A percentile compares a stretch with the other conserved stretches of the same genome.
These are phyloP conservation scores for Galaxias olidus DNA, from an alignment of 2,797 vertebrate species.

Conservation along the genomic window DNA sequence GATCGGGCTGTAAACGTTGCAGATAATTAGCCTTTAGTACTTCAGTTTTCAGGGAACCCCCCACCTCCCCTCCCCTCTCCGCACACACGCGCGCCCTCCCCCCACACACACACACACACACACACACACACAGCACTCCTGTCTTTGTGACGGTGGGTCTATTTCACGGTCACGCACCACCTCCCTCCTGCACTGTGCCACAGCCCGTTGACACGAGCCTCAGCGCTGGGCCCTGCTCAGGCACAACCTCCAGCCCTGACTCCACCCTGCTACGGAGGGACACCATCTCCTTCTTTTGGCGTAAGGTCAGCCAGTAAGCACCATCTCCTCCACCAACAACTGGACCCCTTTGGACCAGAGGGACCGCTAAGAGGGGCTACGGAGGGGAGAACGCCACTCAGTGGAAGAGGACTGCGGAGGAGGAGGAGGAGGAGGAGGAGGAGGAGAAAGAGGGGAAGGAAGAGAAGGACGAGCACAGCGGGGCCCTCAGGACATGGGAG, in stretches of 20 bases:
- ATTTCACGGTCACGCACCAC: constrained; percentile 17
- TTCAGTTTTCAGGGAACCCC: constrained; percentile 27
- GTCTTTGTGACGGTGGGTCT: constrained; percentile 22
- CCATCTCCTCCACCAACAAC: no score
- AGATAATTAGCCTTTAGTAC: constrained; percentile 39
- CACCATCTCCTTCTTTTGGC: no score
- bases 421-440: constrained; percentile 5
- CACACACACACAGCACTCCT: constrained; percentile 6
- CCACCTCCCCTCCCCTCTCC: neutral
- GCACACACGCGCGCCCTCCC: neutral
- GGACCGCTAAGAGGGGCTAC: neutral
- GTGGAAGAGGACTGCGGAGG: neutral
- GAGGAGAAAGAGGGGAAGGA: neutral
- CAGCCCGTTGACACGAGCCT: neutral
- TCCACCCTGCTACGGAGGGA: no score
- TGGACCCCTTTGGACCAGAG: no score
- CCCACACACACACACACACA: neutral
- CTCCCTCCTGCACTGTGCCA: neutral
- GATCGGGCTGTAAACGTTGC: constrained; percentile 38
- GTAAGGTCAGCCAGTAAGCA: no score
- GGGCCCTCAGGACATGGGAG: neutral
- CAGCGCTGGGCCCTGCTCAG: neutral
- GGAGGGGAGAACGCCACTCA: neutral
- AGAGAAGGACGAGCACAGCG: constrained; percentile 9
- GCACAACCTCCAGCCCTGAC: no score